These are phyloP conservation scores for Lanius collurio DNA, from an alignment of 2,113 vertebrate genomes.

Conservation along the genomic window DNA sequence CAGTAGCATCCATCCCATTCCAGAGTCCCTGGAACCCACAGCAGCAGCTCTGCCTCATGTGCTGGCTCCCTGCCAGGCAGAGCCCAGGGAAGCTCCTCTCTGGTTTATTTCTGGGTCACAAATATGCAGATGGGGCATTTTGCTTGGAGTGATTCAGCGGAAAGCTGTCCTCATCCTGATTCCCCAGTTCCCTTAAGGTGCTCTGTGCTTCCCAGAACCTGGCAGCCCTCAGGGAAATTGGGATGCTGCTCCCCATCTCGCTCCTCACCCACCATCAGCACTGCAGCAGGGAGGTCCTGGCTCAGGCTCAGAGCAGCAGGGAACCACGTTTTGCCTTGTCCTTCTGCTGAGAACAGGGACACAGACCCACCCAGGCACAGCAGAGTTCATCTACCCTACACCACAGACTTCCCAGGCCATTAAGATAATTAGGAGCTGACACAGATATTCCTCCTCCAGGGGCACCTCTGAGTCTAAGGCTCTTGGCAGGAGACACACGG, in stretches of 20 bases:
- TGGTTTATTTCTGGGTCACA: not conserved
- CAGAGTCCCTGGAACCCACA: not conserved
- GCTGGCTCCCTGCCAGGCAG: not conserved
- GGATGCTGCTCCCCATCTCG: not conserved
- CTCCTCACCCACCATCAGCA: not conserved
- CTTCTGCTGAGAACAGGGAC: not conserved
- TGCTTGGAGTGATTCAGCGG: not conserved
- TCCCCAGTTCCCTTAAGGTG: not conserved
- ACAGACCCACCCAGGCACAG: not conserved
- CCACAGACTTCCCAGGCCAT: not conserved
- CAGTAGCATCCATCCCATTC: not conserved
- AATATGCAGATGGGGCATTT: slow-evolving; percentile 9
- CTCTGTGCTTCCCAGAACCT: slow-evolving; percentile 25
- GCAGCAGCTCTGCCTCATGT: not conserved
- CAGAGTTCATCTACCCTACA: not conserved
- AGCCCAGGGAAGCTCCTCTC: not conserved
- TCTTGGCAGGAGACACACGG: not conserved
- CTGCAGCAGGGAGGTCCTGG: not conserved
- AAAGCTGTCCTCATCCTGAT: slow-evolving; percentile 9
- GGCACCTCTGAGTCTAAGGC: not conserved
- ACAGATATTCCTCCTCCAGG: not conserved
- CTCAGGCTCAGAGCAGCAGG: not conserved
- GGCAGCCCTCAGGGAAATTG: not conserved
- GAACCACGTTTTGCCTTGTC: not conserved
- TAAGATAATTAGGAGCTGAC: slow-evolving; percentile 30